Percentiles rank a stretch among this genome's conserved stretches.
Conservation (phyloP, 2,797 vertebrate species). For the Podarcis lilfordi region DNA sequence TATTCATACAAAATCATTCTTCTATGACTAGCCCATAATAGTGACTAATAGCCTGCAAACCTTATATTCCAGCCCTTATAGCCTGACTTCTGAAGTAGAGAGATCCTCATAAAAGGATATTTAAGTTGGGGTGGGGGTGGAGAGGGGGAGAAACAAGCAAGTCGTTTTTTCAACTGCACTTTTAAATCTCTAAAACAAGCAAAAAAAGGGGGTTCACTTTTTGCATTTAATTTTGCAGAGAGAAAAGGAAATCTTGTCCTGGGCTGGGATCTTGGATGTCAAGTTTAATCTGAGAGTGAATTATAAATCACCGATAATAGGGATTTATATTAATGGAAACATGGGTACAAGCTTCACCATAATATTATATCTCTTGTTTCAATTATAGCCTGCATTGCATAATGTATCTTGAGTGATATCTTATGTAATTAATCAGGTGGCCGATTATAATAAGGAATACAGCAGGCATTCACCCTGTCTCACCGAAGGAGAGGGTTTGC, state of each 20-base stretch:
- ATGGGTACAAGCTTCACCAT: conserved; percentile 43
- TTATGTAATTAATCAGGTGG: conserved; percentile 63
- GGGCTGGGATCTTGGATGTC: conserved; percentile 47
- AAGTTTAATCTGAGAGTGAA: conserved; percentile 53
- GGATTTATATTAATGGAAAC: conserved; percentile 58
- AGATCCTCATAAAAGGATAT: background rate
- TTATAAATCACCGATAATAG: conserved; percentile 59
- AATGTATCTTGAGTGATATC: conserved; percentile 56
- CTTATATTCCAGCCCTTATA: conserved; percentile 11
- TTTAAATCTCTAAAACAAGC: conserved; percentile 29
- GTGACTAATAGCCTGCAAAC: conserved; percentile 25
- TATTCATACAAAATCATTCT: conserved; percentile 21
- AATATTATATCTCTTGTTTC: conserved; percentile 61
- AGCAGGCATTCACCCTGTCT: conserved; percentile 44
- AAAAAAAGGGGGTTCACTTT: conserved; percentile 28
- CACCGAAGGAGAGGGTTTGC: conserved; percentile 48
- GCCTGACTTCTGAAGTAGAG: background rate
- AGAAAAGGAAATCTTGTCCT: conserved; percentile 11
- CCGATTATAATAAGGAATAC: conserved; percentile 50
- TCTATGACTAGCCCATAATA: conserved; percentile 16
- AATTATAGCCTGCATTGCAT: conserved; percentile 53
- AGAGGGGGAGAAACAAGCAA: conserved; percentile 15
- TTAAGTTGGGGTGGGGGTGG: background rate
- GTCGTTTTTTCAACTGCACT: conserved; percentile 12
- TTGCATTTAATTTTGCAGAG: conserved; percentile 45